A percentile compares a stretch with the other conserved stretches of the same genome.
Evolutionary conservation across 2,113 vertebrate species (phyloP).

Genomic region (Phoxinus phoxinus): DNA sequence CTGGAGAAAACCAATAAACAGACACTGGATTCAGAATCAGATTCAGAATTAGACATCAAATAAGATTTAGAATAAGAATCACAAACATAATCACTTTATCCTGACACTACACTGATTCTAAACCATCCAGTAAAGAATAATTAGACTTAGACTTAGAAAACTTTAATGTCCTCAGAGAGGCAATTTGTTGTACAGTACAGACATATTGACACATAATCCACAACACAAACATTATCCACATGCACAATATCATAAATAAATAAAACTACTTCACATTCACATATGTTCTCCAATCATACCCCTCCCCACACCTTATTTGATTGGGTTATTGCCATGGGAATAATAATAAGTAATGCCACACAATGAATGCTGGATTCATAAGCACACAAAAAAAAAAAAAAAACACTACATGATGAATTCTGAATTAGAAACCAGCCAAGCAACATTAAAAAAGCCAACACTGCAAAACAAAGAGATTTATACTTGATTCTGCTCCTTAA

Average conservation of each 20-base stretch:
- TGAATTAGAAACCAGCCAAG: neutral
- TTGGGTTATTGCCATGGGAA: too few species aligned
- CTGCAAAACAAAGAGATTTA: conserved; percentile 2
- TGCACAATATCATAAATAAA: too few species aligned
- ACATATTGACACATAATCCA: too few species aligned
- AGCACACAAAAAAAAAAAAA: neutral
- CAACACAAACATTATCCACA: too few species aligned
- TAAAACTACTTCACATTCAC: too few species aligned
- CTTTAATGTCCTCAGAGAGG: too few species aligned
- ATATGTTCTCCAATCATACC: too few species aligned
- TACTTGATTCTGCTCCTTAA: neutral
- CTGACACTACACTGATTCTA: neutral
- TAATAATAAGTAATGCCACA: neutral
- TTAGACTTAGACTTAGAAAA: too few species aligned
- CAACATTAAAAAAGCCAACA: neutral
- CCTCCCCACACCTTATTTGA: too few species aligned
- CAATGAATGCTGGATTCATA: neutral
- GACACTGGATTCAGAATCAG: neutral
- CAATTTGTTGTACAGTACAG: too few species aligned
- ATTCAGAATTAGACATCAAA: neutral
- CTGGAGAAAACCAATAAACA: neutral
- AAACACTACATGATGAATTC: neutral
- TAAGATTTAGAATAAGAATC: neutral
- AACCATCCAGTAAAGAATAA: neutral
- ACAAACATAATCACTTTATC: neutral